phyloP scores from a whole-genome alignment of 2,113 vertebrate genomes.

The Pelmatolapia mariae region DNA sequence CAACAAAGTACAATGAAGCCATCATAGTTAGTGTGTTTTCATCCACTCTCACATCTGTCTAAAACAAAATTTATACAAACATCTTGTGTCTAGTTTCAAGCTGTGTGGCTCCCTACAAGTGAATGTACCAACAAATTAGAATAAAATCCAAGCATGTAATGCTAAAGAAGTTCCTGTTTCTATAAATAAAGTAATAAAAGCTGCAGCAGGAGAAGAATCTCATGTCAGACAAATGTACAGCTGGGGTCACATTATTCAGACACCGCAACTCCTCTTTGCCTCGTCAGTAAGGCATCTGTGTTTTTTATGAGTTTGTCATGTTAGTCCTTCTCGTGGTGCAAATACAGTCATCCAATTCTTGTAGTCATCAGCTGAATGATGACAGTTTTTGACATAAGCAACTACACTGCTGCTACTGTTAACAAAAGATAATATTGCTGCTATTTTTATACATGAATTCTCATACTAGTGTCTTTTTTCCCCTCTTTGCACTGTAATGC shows the following conservation, averaged over 20 bases:
- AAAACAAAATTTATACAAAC: neutral
- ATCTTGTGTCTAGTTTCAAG: neutral
- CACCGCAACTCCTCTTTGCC: fast-evolving
- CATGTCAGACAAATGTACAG: neutral
- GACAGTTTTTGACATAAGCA: neutral
- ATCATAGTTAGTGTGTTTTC: neutral
- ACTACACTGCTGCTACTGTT: neutral
- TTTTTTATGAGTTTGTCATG: neutral
- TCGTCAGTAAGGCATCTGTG: neutral
- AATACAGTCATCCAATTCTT: neutral
- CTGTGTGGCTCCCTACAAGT: neutral
- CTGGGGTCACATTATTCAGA: neutral
- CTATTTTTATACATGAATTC: neutral
- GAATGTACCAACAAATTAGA: neutral
- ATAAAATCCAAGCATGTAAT: neutral
- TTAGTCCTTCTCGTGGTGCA: neutral
- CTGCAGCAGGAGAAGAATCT: neutral
- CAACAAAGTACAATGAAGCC: too few relatives aligned
- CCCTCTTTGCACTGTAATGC: neutral
- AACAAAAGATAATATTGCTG: neutral
- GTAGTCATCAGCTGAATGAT: neutral
- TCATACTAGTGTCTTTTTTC: fast-evolving
- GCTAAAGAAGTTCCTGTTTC: fast-evolving
- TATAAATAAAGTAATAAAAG: neutral
- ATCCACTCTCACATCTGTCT: neutral